Conservation (phyloP, 2,888 invertebrate species). For the Aspidiotus destructor region DNA sequence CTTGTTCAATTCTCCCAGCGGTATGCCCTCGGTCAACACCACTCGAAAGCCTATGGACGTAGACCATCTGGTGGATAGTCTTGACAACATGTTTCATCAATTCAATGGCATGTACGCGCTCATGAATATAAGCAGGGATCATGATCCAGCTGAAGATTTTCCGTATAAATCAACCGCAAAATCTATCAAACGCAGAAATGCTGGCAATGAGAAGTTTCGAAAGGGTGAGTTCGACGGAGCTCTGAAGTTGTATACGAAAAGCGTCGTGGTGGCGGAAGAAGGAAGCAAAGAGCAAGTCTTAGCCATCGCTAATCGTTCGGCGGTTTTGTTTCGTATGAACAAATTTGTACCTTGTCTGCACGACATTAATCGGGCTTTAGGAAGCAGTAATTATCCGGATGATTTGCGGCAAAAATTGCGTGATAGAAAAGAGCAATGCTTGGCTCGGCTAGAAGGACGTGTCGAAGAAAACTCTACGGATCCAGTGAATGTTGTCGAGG, state of each 20-base stretch:
- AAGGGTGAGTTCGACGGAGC: conserved; percentile 47
- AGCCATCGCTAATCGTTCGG: conserved; percentile 61
- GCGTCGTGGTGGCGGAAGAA: conserved; percentile 51
- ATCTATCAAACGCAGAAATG: neutral
- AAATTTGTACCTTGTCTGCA: conserved; percentile 54
- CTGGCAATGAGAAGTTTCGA: conserved; percentile 45
- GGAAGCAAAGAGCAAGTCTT: conserved; percentile 50
- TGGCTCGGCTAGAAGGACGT: too few relatives aligned
- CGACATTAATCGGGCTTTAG: conserved; percentile 53
- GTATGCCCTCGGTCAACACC: too few relatives aligned
- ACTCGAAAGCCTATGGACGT: too few relatives aligned
- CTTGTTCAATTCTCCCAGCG: too few relatives aligned
- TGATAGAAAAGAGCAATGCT: conserved; percentile 44
- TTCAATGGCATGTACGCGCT: too few relatives aligned
- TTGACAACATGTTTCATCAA: too few relatives aligned
- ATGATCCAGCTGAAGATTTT: too few relatives aligned
- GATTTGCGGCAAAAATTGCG: conserved; percentile 55
- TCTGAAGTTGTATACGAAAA: conserved; percentile 52
- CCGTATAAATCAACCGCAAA: neutral
- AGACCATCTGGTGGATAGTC: too few relatives aligned
- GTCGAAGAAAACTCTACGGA: too few relatives aligned
- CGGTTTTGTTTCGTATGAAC: conserved; percentile 51
- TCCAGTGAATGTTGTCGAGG: too few relatives aligned
- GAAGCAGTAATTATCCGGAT: conserved; percentile 51
- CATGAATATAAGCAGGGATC: too few relatives aligned